phyloP scores from a whole-genome alignment of 2,113 vertebrate genomes.

The Mobula birostris region DNA sequence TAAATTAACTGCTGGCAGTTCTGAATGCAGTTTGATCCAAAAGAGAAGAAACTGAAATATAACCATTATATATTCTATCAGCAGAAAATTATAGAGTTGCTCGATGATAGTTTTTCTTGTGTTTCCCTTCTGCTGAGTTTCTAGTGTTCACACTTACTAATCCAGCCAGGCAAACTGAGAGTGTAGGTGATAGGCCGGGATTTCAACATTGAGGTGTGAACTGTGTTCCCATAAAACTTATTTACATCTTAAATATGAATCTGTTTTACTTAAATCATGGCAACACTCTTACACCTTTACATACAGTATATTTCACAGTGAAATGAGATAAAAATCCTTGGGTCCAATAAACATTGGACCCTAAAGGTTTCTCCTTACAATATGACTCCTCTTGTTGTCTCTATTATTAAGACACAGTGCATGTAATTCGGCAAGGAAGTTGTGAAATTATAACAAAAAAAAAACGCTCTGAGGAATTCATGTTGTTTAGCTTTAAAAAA shows the following conservation, averaged over 20 bases:
- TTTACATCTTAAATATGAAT: not conserved
- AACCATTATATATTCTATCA: not conserved
- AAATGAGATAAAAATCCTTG: not conserved
- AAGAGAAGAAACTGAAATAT: not conserved
- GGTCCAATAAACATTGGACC: not conserved
- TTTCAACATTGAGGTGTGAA: not conserved
- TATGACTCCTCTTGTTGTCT: not conserved
- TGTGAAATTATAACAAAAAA: not conserved
- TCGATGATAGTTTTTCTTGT: not conserved
- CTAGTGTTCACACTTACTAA: not conserved
- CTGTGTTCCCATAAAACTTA: not conserved
- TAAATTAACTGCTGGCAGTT: not conserved
- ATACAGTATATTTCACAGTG: not conserved
- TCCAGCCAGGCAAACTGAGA: not conserved
- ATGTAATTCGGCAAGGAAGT: not conserved
- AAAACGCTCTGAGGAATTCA: not conserved
- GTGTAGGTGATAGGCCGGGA: not conserved
- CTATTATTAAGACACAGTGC: not conserved
- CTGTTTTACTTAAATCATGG: not conserved
- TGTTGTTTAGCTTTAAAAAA: not conserved
- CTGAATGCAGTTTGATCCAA: not conserved
- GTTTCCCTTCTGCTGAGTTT: not conserved
- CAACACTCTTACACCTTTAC: not conserved
- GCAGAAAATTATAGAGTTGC: not conserved
- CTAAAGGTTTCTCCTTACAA: not conserved